Evolutionary conservation across 2,888 invertebrate species (phyloP), one percentile per base, ranked within the genome.

Genomic region (Eupithecia abbreviata): DNA sequence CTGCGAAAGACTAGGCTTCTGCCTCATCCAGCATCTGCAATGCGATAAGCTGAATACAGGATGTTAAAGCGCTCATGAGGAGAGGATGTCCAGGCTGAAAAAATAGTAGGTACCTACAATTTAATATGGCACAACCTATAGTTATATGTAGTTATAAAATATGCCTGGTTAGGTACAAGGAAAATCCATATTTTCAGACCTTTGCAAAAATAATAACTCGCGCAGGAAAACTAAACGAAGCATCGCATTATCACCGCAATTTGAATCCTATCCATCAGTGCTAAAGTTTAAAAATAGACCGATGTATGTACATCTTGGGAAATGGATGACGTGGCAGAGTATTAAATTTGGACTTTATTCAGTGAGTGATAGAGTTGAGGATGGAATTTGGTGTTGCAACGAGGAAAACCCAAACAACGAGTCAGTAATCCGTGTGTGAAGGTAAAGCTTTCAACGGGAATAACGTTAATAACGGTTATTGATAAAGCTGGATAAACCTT

Each of bases 361-460:
- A 6, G 45, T 51, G 43, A 2, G 73, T 12, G 9, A 43, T 45
- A 73, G 55, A 73, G 76, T 76, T 55, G 55, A 70, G 43, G 45
- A 43, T 68, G n/a, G 15, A 68, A 55, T 49, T 65, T 72, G 12
- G 55, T 62, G n/a, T 47, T 73, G 73, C 73, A 73, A 76, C n/a
- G 41, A 66, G 65, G 76, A 76, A 73, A 72, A 73, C 65, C 66
- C 69, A 76, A 76, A 73, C 76, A 73, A 73, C 70, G 72, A 43
- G 4, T 65, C 68, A 42, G 69, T 76, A 76, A 72, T 43, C 62
- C 49, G 66, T 51, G 73, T 70, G 76, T 45, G 62, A 70, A 70
- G 49, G 66, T 73, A 76, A 76, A 73, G 62, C 72, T 76, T 75
- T 75, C 71, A 75, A 72, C 67, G 41, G 45, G 42, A 45, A 45